Evolutionary conservation across 1,140 invertebrate genomes (phyloP).

Genomic region (Drosophila guanche): DNA sequence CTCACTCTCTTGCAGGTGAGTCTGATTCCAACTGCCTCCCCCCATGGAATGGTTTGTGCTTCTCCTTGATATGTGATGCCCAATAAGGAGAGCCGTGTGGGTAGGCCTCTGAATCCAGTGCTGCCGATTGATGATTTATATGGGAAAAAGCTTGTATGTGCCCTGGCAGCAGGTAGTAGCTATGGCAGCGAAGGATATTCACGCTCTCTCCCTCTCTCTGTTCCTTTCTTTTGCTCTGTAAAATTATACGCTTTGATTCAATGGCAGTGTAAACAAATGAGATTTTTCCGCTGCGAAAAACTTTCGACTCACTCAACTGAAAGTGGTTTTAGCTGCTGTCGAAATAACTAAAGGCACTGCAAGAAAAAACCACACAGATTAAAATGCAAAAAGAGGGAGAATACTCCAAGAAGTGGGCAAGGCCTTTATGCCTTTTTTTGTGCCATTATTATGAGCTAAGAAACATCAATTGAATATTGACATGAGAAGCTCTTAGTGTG

Average conservation of each 20-base stretch:
- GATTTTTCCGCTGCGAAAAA: conserved; percentile 25
- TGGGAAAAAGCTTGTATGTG: too few relatives aligned
- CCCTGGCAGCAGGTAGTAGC: too few relatives aligned
- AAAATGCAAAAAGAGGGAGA: not conserved
- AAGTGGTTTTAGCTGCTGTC: conserved; percentile 12
- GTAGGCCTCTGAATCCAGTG: too few relatives aligned
- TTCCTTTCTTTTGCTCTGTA: conserved; percentile 32
- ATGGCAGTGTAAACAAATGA: conserved; percentile 44
- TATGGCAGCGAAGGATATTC: not conserved
- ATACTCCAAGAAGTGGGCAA: too few relatives aligned
- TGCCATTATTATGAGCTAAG: too few relatives aligned
- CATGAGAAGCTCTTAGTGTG: too few relatives aligned
- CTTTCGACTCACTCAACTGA: conserved; percentile 14
- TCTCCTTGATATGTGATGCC: too few relatives aligned
- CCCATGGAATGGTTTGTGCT: too few relatives aligned
- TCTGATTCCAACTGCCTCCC: not conserved
- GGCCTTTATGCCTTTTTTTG: too few relatives aligned
- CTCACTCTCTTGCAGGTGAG: conserved; percentile 60
- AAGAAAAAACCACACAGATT: not conserved
- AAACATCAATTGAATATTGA: too few relatives aligned
- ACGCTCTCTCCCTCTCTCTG: conserved; percentile 6
- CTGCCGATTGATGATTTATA: conserved; percentile 6
- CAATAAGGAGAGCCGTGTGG: too few relatives aligned
- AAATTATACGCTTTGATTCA: conserved; percentile 51
- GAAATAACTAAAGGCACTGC: not conserved